Base-by-base conservation (phyloP, 2,113 vertebrate genomes). In the Haemorhous mexicanus region DNA sequence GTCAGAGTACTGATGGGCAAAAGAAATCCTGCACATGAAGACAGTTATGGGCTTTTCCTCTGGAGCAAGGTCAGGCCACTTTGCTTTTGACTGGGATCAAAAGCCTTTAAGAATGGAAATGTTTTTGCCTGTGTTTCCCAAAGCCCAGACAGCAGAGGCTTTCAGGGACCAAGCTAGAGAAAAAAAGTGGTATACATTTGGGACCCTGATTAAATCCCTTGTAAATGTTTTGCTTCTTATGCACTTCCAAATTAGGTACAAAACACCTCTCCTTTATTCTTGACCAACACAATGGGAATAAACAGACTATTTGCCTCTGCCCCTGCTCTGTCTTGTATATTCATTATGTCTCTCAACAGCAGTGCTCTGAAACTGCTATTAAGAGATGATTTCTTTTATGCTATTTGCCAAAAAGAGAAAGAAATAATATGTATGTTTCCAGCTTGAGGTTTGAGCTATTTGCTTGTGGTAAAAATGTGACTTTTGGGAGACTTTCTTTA, bases 401-500 rank as follows among this genome's bases (percentile, higher is more conserved):
- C 56, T 79, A 49, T 37, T 92, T 94, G 66, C 73, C 86, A 87
- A 94, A 55, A 49, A 64, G n/a, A 72, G 62, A 49, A 59, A 39
- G 16, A 88, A 84, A 85, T 87, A 82, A 96, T 92, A 89, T 67
- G n/a, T 63, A 63, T 72, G 58, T 95, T 96, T 97, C 66, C 56
- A 95, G 43, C 61, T 64, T 94, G 77, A 85, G 81, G 64, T 84
- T 19, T 93, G 68, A 96, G 81, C 61, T 93, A 63, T 96, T 94
- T 94, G 15, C 14, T 50, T 85, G 66, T 89, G 78, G 62, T 75
- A 90, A 33, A 94, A 96, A 97, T 93, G 55, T 75, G 95, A 95
- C 92, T 95, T 97, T 94, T 93, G 91, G 83, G 87, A 90, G 87
- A n/a, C 90, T 92, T 96, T 96, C 85, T 92, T 92, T 96, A 92